Percentiles rank a stretch among this genome's conserved stretches.
These are phyloP conservation scores for Malacoraja senta DNA, from an alignment of 2,797 vertebrate species.

Conservation along the genomic window DNA sequence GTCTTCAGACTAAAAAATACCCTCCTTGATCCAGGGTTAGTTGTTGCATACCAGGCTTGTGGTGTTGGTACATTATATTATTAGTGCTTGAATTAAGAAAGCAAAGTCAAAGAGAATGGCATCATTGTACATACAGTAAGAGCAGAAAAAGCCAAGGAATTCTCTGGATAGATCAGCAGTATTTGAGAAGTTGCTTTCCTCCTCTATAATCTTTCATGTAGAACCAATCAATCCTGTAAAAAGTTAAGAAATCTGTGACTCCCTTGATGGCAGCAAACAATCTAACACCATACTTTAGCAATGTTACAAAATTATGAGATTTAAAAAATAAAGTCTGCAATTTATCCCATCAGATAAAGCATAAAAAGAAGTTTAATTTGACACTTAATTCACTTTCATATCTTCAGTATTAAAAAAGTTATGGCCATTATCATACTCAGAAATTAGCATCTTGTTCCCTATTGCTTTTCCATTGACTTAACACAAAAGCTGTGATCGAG, in stretches of 20 bases:
- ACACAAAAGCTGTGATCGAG: too few relatives aligned
- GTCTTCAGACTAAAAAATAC: too few relatives aligned
- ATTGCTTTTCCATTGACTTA: too few relatives aligned
- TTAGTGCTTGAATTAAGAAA: neutral
- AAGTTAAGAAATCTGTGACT: neutral
- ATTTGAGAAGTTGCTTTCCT: neutral
- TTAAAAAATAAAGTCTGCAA: too few relatives aligned
- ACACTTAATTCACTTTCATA: too few relatives aligned
- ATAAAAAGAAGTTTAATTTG: too few relatives aligned
- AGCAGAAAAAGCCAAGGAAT: neutral
- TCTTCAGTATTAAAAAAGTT: too few relatives aligned
- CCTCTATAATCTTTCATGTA: neutral
- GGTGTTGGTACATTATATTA: too few relatives aligned
- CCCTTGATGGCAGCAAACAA: neutral
- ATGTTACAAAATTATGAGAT: too few relatives aligned
- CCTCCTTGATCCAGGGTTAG: neutral
- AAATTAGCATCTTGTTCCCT: too few relatives aligned
- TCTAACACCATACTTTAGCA: neutral
- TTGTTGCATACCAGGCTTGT: neutral
- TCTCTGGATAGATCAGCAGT: neutral
- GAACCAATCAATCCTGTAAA: neutral
- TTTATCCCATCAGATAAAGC: too few relatives aligned
- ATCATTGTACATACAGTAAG: neutral
- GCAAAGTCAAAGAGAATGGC: neutral
- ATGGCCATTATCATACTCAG: too few relatives aligned